Base-by-base conservation (phyloP, 2,888 invertebrate species). In the Ennomos erosarius region DNA sequence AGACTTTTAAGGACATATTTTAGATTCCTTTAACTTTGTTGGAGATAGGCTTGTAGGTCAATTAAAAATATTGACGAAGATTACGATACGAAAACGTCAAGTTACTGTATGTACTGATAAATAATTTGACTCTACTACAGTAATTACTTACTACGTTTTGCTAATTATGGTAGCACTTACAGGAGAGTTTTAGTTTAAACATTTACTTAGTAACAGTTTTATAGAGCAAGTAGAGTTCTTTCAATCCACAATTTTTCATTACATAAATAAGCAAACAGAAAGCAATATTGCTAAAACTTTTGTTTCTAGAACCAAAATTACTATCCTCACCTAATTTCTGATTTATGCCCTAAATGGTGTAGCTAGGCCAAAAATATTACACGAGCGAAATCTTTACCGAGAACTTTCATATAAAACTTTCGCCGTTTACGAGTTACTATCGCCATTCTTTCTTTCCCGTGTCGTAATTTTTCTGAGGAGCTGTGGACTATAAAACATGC, bases 401-500 rank as follows among this genome's bases (percentile, higher is more conserved):
- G 45, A n/a, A 36, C 37, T 42, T 49, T 38, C 46, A 43, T 43
- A 59, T 52, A 55, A 55, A 59, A 51, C 26, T 51, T 60, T 47
- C 10, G 34, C 35, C 38, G 44, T 51, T 47, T 60, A 37, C 34
- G 40, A 46, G 48, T 37, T 40, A 49, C 39, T 49, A 38, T 45
- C 49, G 38, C 45, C 49, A 34, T 34, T 10, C 10, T 56, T 56
- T 4, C 56, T 36, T 51, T 16, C 49, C 13, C 16, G 39, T 40
- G 45, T 50, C 59, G 55, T 59, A 59, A 55, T 55, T 51, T 59
- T 56, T 55, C 55, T 51, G 12, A 13, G 34, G 39, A 34, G 33
- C 42, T 50, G 38, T 39, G 26, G 26, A 49, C 48, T 35, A 34
- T 51, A 68, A 66, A 63, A 39, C 55, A 51, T 38, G 59, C 52